phyloP scores from a whole-genome alignment of 2,797 vertebrate genomes.

The Lepus townsendii region DNA sequence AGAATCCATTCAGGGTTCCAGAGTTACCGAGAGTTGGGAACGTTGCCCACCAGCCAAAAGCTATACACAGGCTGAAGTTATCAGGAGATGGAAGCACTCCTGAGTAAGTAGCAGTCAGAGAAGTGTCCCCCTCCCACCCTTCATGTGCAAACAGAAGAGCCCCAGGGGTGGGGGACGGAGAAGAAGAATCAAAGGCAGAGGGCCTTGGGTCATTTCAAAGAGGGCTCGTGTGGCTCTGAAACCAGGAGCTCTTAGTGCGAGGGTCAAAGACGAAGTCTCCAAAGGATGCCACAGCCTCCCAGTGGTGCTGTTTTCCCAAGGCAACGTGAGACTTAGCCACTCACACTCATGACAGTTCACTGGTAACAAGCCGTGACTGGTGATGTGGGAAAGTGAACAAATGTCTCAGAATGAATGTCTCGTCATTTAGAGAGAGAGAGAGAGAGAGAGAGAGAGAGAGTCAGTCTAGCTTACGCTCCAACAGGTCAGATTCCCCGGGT shows the following conservation, averaged over 20 bases:
- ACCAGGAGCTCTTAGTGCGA: background rate
- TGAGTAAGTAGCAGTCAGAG: conserved; percentile 1
- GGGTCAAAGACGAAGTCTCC: background rate
- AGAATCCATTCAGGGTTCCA: background rate
- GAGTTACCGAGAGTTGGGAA: background rate
- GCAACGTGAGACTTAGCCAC: background rate
- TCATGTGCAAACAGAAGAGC: background rate
- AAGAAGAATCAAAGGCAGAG: background rate
- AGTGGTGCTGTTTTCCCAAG: background rate
- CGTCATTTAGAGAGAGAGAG: background rate
- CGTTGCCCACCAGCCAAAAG: background rate
- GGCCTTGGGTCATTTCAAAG: conserved; percentile 15
- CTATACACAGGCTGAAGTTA: background rate
- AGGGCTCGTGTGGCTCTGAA: background rate
- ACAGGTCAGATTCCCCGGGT: conserved; percentile 26
- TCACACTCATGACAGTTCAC: background rate
- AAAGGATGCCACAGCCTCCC: background rate
- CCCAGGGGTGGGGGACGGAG: background rate
- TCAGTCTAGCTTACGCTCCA: background rate
- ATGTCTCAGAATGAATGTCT: background rate
- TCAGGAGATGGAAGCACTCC: background rate
- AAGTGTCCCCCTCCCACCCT: background rate
- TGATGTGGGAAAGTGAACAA: background rate
- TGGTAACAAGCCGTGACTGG: background rate
- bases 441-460: background rate